These are phyloP conservation scores for Metopolophium dirhodum DNA, from an alignment of 1,140 invertebrate genomes.

Conservation along the genomic window DNA sequence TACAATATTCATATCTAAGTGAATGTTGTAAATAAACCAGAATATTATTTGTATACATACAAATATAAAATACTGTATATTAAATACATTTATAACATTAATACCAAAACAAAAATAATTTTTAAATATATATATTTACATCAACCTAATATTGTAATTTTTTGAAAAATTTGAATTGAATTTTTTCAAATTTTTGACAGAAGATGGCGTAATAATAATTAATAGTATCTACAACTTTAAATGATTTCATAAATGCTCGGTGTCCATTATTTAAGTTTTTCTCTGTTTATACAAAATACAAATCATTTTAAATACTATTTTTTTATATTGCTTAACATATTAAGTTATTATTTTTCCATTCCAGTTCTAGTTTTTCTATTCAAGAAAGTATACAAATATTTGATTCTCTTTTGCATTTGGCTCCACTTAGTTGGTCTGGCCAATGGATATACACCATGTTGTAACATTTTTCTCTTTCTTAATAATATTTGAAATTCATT, in stretches of 20 bases:
- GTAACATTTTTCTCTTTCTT: constrained; percentile 74
- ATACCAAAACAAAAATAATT: not conserved
- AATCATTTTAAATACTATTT: not conserved
- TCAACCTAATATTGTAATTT: too few species aligned
- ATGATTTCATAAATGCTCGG: not conserved
- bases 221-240: not conserved
- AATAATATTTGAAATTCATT: constrained; percentile 85
- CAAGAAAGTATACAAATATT: constrained; percentile 76
- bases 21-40: too few species aligned
- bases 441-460: constrained; percentile 67
- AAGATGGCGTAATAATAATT: not conserved
- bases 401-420: constrained; percentile 75
- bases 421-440: constrained; percentile 78
- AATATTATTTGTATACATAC: too few species aligned
- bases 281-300: not conserved
- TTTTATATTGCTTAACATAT: not conserved
- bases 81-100: not conserved
- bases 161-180: too few species aligned
- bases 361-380: constrained; percentile 73
- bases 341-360: constrained; percentile 47
- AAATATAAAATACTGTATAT: too few species aligned
- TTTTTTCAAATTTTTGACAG: not conserved
- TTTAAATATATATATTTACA: too few species aligned
- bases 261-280: not conserved
- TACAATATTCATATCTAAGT: too few species aligned